Conservation (phyloP, 1,140 invertebrate genomes). For the Drosophila miranda region DNA sequence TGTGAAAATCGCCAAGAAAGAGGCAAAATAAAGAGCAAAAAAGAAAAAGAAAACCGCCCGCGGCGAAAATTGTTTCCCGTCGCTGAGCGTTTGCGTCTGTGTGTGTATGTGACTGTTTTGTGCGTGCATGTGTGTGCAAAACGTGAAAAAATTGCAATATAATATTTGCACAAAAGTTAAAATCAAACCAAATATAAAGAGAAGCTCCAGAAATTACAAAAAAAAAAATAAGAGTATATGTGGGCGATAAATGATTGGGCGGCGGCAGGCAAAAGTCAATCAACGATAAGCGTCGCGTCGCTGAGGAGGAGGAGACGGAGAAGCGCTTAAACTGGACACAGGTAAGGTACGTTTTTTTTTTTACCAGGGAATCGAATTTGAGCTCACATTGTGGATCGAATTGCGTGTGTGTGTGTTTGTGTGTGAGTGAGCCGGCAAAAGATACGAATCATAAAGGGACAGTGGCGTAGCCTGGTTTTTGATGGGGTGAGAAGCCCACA, state of each 20-base stretch:
- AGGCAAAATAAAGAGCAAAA: conserved; percentile 26
- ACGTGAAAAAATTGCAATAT: conserved; percentile 33
- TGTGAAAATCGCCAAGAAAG: conserved; percentile 43
- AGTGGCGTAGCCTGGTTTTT: too few relatives aligned
- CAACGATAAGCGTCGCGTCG: conserved; percentile 5
- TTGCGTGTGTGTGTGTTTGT: too few relatives aligned
- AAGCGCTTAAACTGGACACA: too few relatives aligned
- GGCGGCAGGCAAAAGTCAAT: conserved; percentile 26
- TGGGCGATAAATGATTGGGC: conserved; percentile 25
- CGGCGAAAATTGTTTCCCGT: conserved; percentile 53
- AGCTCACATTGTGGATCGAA: too few relatives aligned
- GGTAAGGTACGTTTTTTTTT: too few relatives aligned
- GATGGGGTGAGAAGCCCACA: too few relatives aligned
- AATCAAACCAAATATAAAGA: background rate
- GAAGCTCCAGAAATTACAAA: background rate
- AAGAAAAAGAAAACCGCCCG: conserved; percentile 57
- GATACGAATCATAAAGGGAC: too few relatives aligned
- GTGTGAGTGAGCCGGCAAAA: too few relatives aligned
- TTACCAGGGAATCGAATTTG: too few relatives aligned
- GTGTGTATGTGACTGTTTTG: conserved; percentile 8
- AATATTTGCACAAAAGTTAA: conserved; percentile 16
- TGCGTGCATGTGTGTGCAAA: conserved; percentile 23
- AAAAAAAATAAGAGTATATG: conserved; percentile 24
- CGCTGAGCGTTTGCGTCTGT: conserved; percentile 20
- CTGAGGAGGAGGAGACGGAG: too few relatives aligned